phyloP scores from a whole-genome alignment of 2,888 invertebrate species.

The Parelbella ahira region DNA sequence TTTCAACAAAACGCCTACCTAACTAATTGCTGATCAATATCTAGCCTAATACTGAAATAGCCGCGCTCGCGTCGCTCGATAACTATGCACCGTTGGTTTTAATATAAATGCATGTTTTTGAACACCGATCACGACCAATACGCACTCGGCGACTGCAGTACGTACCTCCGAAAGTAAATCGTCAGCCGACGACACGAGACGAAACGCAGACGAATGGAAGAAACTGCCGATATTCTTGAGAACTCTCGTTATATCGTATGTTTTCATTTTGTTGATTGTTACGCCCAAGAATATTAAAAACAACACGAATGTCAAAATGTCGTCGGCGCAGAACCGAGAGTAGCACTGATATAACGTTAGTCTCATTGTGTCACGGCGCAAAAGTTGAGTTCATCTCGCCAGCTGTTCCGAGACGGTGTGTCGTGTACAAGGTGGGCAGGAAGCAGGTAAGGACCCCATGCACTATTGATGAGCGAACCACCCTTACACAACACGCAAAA shows the following conservation, averaged over 20 bases:
- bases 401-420: slow-evolving; percentile 27
- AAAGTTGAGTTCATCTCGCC: slow-evolving; percentile 20
- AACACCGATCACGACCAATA: slow-evolving; percentile 17
- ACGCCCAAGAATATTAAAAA: slow-evolving; percentile 37
- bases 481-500: too few relatives aligned
- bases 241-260: slow-evolving; percentile 36
- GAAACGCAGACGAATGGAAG: slow-evolving; percentile 39
- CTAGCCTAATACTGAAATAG: slow-evolving; percentile 23
- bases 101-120: slow-evolving; percentile 34
- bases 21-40: slow-evolving; percentile 31
- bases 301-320: slow-evolving; percentile 38
- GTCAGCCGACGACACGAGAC: slow-evolving; percentile 37
- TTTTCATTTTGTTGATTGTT: slow-evolving; percentile 42
- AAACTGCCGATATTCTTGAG: slow-evolving; percentile 44
- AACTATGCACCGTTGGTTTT: slow-evolving; percentile 3
- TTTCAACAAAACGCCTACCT: slow-evolving; percentile 32
- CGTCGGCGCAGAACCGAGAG: slow-evolving; percentile 25
- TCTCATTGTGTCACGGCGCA: slow-evolving; percentile 15
- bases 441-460: slow-evolving; percentile 52
- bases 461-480: slow-evolving; percentile 35
- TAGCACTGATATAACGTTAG: slow-evolving; percentile 24
- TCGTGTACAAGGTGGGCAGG: slow-evolving; percentile 30
- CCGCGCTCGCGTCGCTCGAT: neutral
- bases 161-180: slow-evolving; percentile 41
- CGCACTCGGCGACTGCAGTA: slow-evolving; percentile 13